phyloP scores from a whole-genome alignment of 2,113 vertebrate genomes.

The Cepphus grylle region DNA sequence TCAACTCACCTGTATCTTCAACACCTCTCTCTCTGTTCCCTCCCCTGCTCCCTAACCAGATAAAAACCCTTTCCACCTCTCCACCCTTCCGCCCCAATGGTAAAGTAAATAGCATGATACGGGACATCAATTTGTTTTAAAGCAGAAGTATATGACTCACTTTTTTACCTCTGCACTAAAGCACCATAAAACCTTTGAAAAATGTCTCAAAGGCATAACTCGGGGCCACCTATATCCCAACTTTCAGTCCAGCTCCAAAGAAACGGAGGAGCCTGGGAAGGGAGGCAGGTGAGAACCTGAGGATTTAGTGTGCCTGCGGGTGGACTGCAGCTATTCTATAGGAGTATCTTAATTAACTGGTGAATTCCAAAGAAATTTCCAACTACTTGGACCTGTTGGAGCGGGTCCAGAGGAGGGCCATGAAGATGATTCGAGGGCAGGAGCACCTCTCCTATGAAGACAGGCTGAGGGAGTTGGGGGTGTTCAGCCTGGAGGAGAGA shows the following conservation, averaged over 20 bases:
- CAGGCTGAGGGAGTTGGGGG: too few species aligned
- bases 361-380: neutral
- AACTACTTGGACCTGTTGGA: neutral
- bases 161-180: neutral
- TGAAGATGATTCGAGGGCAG: too few species aligned
- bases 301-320: neutral
- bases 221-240: neutral
- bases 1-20: neutral
- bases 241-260: neutral
- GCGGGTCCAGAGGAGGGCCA: too few species aligned
- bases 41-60: neutral
- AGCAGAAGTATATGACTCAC: neutral
- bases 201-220: neutral
- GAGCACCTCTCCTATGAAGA: too few species aligned
- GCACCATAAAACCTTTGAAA: neutral
- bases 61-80: neutral
- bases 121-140: neutral
- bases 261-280: neutral
- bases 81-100: neutral
- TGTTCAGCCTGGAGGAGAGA: too few species aligned
- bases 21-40: neutral
- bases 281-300: neutral
- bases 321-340: neutral
- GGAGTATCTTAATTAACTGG: neutral
- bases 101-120: neutral